Conservation (phyloP, 2,888 invertebrate genomes). For the Athripsodes cinereus region DNA sequence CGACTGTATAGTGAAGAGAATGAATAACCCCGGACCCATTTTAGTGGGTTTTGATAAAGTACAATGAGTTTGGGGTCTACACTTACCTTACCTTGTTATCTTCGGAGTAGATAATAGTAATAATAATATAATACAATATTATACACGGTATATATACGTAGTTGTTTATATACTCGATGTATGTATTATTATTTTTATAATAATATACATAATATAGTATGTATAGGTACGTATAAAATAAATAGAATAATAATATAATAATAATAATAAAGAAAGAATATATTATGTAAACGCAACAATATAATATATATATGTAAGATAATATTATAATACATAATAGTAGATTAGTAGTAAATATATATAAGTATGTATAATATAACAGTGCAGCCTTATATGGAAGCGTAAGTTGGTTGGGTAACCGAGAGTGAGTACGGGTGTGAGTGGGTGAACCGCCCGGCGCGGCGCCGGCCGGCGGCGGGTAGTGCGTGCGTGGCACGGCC, state of each 20-base stretch:
- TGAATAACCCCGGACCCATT: conserved; percentile 47
- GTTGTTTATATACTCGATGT: background rate
- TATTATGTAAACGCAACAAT: conserved; percentile 25
- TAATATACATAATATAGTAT: conserved; percentile 1
- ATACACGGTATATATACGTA: background rate
- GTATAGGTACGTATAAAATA: background rate
- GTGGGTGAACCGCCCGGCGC: conserved; percentile 14
- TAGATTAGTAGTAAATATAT: background rate
- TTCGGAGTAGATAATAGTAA: background rate
- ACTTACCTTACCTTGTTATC: conserved; percentile 29
- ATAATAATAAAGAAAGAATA: background rate
- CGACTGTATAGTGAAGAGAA: conserved; percentile 59
- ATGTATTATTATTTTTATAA: background rate
- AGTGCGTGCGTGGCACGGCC: conserved; percentile 32
- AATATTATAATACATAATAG: background rate
- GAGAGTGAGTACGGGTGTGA: conserved; percentile 11
- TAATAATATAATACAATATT: background rate
- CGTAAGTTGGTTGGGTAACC: conserved; percentile 12
- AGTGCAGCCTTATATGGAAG: conserved; percentile 16
- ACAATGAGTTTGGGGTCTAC: conserved; percentile 27
- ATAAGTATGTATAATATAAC: background rate
- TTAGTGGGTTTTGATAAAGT: conserved; percentile 45
- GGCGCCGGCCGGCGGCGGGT: conserved; percentile 8
- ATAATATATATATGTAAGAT: background rate
- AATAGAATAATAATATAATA: too few species aligned